Evolutionary conservation across 2,797 vertebrate genomes (phyloP).

Genomic region (Pteropus rufus): DNA sequence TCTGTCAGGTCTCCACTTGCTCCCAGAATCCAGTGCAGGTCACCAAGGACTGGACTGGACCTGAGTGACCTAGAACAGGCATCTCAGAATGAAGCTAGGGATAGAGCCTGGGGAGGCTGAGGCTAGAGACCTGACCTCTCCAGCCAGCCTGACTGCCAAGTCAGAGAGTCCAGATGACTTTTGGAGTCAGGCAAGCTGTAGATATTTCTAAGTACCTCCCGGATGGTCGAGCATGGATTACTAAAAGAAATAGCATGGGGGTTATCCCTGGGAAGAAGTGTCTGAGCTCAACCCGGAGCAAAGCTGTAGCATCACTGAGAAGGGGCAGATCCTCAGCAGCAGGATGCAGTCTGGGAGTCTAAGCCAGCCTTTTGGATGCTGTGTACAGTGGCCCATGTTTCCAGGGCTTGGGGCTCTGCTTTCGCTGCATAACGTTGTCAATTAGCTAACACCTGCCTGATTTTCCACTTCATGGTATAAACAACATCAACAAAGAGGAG

Average conservation of each 20-base stretch:
- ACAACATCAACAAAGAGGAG: neutral
- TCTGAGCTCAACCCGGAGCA: neutral
- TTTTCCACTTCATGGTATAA: neutral
- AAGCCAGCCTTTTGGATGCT: neutral
- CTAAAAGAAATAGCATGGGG: neutral
- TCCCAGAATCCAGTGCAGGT: neutral
- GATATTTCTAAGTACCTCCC: neutral
- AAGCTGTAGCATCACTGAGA: neutral
- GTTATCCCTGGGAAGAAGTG: neutral
- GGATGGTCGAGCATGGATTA: neutral
- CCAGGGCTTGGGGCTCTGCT: neutral
- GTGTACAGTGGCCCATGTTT: neutral
- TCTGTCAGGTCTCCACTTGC: neutral
- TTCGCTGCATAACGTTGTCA: neutral
- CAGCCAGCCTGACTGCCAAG: neutral
- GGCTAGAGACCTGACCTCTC: neutral
- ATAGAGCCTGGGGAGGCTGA: neutral
- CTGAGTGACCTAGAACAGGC: neutral
- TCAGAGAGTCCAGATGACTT: neutral
- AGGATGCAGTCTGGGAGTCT: neutral
- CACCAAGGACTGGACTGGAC: neutral
- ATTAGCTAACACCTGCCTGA: neutral
- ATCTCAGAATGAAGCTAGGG: neutral
- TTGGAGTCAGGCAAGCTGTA: neutral
- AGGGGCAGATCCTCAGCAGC: neutral